These are phyloP conservation scores for Drosophila erecta DNA, from an alignment of 1,140 invertebrate species.

Conservation along the genomic window DNA sequence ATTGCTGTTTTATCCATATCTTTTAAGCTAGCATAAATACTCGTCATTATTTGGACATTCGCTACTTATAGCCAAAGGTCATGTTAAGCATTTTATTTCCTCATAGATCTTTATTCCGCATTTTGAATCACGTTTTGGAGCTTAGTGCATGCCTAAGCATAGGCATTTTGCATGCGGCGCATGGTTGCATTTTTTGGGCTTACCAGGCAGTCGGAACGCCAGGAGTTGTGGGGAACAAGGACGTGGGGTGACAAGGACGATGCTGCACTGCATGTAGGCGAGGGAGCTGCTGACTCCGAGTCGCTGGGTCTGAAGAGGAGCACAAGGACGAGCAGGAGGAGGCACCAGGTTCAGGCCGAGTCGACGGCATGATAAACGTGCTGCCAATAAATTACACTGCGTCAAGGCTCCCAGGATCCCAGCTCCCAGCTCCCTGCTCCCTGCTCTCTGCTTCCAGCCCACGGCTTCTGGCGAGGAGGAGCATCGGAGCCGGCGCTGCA, in stretches of 20 bases:
- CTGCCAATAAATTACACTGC: slow-evolving; percentile 83
- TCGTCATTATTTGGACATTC: too few species aligned
- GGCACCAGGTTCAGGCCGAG: slow-evolving; percentile 38
- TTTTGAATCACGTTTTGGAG: slow-evolving; percentile 1
- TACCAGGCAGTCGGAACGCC: slow-evolving; percentile 39
- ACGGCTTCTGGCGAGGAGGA: slow-evolving; percentile 2
- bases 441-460: slow-evolving; percentile 17
- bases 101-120: not conserved
- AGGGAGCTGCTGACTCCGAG: slow-evolving; percentile 39
- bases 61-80: too few species aligned
- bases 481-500: slow-evolving; percentile 47
- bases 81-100: not conserved
- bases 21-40: too few species aligned
- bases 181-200: slow-evolving; percentile 81
- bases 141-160: slow-evolving; percentile 44
- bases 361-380: slow-evolving; percentile 81
- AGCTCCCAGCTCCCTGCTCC: slow-evolving; percentile 13
- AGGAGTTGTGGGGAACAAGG: slow-evolving; percentile 8
- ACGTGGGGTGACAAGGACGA: not conserved
- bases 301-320: slow-evolving; percentile 12
- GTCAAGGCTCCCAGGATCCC: slow-evolving; percentile 54
- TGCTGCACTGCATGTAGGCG: slow-evolving; percentile 18
- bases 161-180: slow-evolving; percentile 81
- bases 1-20: too few species aligned
- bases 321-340: slow-evolving; percentile 1